phyloP scores from a whole-genome alignment of 2,888 invertebrate genomes.

The Neria commutata region DNA sequence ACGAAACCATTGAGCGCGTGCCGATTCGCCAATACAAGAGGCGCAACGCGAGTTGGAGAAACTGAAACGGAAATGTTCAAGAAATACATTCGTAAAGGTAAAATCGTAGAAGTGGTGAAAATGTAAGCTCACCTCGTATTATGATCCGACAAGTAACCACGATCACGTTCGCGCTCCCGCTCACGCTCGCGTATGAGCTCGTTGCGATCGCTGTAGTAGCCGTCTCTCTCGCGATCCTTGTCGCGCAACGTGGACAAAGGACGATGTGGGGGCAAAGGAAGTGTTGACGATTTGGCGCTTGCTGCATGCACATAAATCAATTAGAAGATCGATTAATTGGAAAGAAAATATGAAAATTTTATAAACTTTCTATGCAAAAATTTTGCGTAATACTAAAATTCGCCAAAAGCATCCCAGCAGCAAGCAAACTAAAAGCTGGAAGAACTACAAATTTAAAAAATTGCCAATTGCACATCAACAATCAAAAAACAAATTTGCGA shows the following conservation, averaged over 20 bases:
- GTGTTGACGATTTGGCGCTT: slow-evolving; percentile 81
- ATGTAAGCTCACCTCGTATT: slow-evolving; percentile 68
- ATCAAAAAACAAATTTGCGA: too few relatives aligned
- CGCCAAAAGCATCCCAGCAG: too few relatives aligned
- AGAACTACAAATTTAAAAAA: too few relatives aligned
- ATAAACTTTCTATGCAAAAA: too few relatives aligned
- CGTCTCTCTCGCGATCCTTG: slow-evolving; percentile 74
- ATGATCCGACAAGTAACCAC: slow-evolving; percentile 79
- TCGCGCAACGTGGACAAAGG: slow-evolving; percentile 64
- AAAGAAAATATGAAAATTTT: too few relatives aligned
- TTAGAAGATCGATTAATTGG: too few relatives aligned
- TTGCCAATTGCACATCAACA: too few relatives aligned
- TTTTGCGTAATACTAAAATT: too few relatives aligned
- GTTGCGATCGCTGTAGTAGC: slow-evolving; percentile 88
- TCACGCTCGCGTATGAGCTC: slow-evolving; percentile 80
- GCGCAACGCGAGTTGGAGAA: slow-evolving; percentile 74
- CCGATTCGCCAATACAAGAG: slow-evolving; percentile 88
- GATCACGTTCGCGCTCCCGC: slow-evolving; percentile 72
- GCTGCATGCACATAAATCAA: slow-evolving; percentile 68
- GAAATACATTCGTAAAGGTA: too few relatives aligned
- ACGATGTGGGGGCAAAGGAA: slow-evolving; percentile 78
- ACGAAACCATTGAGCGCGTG: slow-evolving; percentile 87
- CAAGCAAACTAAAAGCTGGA: slow-evolving; percentile 23
- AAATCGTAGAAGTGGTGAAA: background rate
- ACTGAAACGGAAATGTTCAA: slow-evolving; percentile 19